Conservation (phyloP, 2,888 invertebrate species). For the Creontiades dilutus region DNA sequence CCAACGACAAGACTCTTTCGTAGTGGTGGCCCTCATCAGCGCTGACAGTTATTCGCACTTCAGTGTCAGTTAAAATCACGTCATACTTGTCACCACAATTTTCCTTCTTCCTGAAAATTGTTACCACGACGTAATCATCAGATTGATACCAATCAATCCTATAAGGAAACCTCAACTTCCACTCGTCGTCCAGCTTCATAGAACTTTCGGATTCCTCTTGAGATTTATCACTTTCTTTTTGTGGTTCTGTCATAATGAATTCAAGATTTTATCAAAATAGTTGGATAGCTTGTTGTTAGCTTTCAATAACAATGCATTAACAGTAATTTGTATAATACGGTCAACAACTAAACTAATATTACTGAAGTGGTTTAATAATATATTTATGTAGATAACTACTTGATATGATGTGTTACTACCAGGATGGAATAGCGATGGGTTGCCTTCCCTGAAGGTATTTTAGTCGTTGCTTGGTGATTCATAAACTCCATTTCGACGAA, state of each 20-base stretch:
- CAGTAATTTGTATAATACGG: neutral
- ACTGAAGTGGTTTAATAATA: too few species aligned
- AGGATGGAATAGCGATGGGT: too few species aligned
- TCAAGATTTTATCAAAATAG: neutral
- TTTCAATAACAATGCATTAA: neutral
- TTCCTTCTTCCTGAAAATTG: constrained; percentile 89
- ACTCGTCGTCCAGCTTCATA: neutral
- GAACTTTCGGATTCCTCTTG: neutral
- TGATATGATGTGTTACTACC: too few species aligned
- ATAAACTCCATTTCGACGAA: too few species aligned
- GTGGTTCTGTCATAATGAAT: neutral
- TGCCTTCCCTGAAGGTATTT: too few species aligned
- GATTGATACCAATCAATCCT: constrained; percentile 92
- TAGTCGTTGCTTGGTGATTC: too few species aligned
- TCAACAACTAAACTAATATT: too few species aligned
- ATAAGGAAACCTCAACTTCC: constrained; percentile 34
- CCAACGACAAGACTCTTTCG: constrained; percentile 85
- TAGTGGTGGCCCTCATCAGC: constrained; percentile 45
- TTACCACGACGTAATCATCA: constrained; percentile 89
- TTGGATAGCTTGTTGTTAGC: neutral
- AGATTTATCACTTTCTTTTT: neutral
- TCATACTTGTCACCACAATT: constrained; percentile 83
- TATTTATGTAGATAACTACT: too few species aligned
- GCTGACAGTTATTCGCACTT: constrained; percentile 65
- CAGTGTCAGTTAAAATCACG: constrained; percentile 71